Evolutionary conservation across 2,113 vertebrate species (phyloP), one percentile per base, ranked within the genome.

Genomic region (Halcyon malimbica): DNA sequence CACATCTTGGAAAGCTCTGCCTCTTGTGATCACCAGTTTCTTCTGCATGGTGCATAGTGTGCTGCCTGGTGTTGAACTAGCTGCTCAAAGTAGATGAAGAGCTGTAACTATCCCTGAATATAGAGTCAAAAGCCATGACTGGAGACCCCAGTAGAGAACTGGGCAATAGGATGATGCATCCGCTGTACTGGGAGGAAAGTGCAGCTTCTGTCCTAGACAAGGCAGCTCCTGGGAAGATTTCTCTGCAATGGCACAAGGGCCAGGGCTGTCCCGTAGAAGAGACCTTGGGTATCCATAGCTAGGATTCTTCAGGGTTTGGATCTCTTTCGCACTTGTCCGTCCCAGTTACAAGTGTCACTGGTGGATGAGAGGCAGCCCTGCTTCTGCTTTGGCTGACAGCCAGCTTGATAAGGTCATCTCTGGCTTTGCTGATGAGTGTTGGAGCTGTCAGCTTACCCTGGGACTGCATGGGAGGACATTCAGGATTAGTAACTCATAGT

Each of bases 331-430:
- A 13, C 53, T 26, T 29, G 15, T 31, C n/a, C 92, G 57, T 68
- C 70, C 74, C 53, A 54, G 25, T 16, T 56, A 11, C 0, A 2
- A n/a, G 26, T 28, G 79, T 86, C 64, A 13, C 64, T 59, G 51
- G 24, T 54, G 65, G 46, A 28, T 17, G 13, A 42, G 35, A 48
- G 54, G 39, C 84, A 75, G 67, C 62, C 31, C 33, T 59, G 54
- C 53, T 91, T 14, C 82, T 88, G 69, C 19, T 35, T 54, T 83
- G 25, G 57, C 54, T 71, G 33, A 17, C 53, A 53, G 59, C 24
- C 0, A 1, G 33, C 70, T 78, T 26, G 5, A 0, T 26, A 11
- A 73, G 39, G 35, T 51, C 56, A 9, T 37, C 7, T 0, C 62
- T 78, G 74, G 26, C 48, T 69, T 59, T 44, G 14, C 51, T 56